Evolutionary conservation across 2,888 invertebrate species (phyloP), one percentile per base, ranked within the genome.

Genomic region (Parascotia fuliginaria): DNA sequence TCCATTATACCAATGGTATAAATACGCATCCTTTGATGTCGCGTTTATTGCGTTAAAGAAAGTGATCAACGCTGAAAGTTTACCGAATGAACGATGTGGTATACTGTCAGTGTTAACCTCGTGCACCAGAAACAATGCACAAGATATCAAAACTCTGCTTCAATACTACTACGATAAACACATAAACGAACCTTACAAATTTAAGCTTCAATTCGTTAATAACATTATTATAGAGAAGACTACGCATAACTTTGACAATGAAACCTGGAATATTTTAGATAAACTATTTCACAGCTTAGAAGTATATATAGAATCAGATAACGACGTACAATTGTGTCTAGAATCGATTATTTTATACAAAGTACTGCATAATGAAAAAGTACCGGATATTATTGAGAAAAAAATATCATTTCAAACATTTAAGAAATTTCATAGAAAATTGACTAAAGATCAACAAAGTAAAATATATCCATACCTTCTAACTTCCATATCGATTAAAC

Each of bases 251-350:
- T 75, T 79, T 19, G 73, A 81, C 33, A 54, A 70, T 9, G 53
- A 68, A 41, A 75, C 77, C 3, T 89, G 88, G 88, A 66, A 54
- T 11, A 57, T 79, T 40, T 59, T 89, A 27, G 77, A 85, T 49
- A 75, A 80, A 58, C 55, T 89, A 19, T 88, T 85, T 42, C 70
- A 72, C 34, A 87, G 85, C 52, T 73, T 87, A 75, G 87, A 84
- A 60, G 83, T 87, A 6, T 89, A 82, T 34, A 72, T 63, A n/a
- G 77, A 85, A 54, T 77, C 77, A 0, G 73, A 75, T n/a, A 78
- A 81, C 37, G 70, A 74, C 48, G 76, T 82, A 9, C 79, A 81
- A 61, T 54, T 55, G 7, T 85, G 79, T 54, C 47, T 85, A 2
- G 69, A 74, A 53, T 59, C 77, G 4, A 80, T 87, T 9, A 72